These are phyloP conservation scores for Nemurella pictetii DNA, from an alignment of 2,888 invertebrate species.

Conservation along the genomic window DNA sequence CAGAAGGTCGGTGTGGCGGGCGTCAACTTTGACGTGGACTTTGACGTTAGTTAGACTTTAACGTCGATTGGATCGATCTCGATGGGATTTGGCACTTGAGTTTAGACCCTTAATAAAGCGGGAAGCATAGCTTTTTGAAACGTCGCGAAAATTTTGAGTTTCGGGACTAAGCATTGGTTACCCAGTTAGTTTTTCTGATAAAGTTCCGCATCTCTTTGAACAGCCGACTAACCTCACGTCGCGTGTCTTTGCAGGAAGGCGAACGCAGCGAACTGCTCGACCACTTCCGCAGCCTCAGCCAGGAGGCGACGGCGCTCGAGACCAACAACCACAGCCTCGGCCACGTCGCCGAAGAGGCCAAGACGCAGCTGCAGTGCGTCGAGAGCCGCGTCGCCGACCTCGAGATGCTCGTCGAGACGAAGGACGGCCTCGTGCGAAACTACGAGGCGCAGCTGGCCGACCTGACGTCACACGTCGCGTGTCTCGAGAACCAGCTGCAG, in stretches of 20 bases:
- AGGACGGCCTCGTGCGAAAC: conserved; percentile 57
- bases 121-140: too few species aligned
- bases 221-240: too few species aligned
- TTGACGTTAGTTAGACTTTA: too few species aligned
- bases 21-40: too few species aligned
- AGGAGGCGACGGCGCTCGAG: conserved; percentile 76
- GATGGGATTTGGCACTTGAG: neutral
- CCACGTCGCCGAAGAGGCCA: conserved; percentile 72
- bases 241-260: conserved; percentile 62
- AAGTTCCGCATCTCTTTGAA: too few species aligned
- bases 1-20: conserved; percentile 59
- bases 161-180: too few species aligned
- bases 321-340: conserved; percentile 79
- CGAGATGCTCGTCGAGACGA: conserved; percentile 64
- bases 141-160: too few species aligned
- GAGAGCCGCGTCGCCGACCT: conserved; percentile 64
- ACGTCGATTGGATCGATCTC: too few species aligned
- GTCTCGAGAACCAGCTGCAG: conserved; percentile 66
- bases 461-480: conserved; percentile 61
- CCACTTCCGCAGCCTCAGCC: conserved; percentile 74
- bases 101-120: too few species aligned
- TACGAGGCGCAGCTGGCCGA: conserved; percentile 59
- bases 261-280: conserved; percentile 80
- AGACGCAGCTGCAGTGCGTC: conserved; percentile 60
- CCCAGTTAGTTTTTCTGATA: too few species aligned